A percentile compares a stretch with the other conserved stretches of the same genome.
Evolutionary conservation across 2,797 vertebrate genomes (phyloP).

Genomic region (Lateolabrax maculatus): DNA sequence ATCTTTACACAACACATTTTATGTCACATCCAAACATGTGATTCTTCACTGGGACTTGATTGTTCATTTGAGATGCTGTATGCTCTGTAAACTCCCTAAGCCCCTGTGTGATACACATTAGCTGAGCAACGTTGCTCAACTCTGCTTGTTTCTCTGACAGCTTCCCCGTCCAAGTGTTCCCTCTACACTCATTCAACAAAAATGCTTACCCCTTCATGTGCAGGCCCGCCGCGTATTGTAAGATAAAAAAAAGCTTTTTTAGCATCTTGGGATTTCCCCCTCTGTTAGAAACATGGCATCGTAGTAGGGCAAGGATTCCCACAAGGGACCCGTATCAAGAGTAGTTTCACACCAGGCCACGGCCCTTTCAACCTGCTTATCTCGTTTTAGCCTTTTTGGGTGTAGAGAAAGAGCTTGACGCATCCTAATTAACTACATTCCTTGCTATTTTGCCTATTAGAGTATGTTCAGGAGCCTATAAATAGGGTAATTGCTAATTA

Average conservation of each 20-base stretch:
- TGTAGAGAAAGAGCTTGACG: constrained; percentile 23
- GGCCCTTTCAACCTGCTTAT: constrained; percentile 47
- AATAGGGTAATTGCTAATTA: constrained; percentile 77
- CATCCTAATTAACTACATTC: constrained; percentile 55
- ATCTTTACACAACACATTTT: neutral
- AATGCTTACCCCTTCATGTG: constrained; percentile 50
- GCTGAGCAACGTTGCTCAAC: constrained; percentile 15
- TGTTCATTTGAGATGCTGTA: neutral
- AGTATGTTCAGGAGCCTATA: constrained; percentile 58
- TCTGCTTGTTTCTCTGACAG: constrained; percentile 52
- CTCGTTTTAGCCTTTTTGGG: constrained; percentile 8
- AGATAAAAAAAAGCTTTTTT: constrained; percentile 57
- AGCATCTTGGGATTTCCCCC: constrained; percentile 49
- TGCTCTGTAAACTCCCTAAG: constrained; percentile 20
- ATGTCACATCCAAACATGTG: constrained; percentile 21
- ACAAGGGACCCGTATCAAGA: constrained; percentile 22
- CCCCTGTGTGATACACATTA: constrained; percentile 14
- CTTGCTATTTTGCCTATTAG: constrained; percentile 49
- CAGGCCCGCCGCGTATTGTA: constrained; percentile 6
- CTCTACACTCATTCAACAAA: constrained; percentile 45
- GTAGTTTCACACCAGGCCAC: constrained; percentile 20
- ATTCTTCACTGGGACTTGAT: neutral
- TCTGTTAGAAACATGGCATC: constrained; percentile 41
- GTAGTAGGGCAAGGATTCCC: constrained; percentile 47
- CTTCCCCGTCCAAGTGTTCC: constrained; percentile 38